Conservation (phyloP, 2,113 vertebrate genomes). For the Daphoenositta chrysoptera region DNA sequence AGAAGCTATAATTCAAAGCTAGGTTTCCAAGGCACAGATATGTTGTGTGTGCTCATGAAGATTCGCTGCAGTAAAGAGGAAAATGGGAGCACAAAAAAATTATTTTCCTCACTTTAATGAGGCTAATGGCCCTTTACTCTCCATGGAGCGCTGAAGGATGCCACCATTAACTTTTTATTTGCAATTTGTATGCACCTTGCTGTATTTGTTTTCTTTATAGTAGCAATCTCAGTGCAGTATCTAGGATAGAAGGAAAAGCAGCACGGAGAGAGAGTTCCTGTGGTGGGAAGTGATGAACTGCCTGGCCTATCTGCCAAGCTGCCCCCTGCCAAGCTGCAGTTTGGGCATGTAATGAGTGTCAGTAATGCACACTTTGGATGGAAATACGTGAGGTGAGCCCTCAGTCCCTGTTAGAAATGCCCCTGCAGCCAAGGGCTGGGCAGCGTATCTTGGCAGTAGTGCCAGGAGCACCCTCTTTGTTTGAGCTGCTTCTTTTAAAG, state of each 20-base stretch:
- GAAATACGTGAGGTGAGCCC: background rate
- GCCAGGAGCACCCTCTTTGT: background rate
- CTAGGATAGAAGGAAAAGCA: background rate
- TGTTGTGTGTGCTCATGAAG: background rate
- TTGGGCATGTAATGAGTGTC: background rate
- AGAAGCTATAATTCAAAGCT: background rate
- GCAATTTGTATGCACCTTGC: slow-evolving; percentile 6
- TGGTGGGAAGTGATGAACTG: background rate
- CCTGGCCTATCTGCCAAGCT: background rate
- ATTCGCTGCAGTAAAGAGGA: background rate
- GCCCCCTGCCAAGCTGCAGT: background rate
- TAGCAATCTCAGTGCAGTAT: background rate
- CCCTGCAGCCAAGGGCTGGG: background rate
- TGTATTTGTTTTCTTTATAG: background rate
- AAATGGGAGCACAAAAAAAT: background rate
- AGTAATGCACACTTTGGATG: background rate
- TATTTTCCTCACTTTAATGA: background rate
- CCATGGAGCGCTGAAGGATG: background rate
- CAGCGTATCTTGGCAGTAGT: background rate
- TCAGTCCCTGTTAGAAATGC: background rate
- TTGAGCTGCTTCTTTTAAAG: background rate
- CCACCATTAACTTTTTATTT: slow-evolving; percentile 17
- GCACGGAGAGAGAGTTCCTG: background rate
- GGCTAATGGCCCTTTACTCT: background rate
- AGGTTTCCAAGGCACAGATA: background rate